Evolutionary conservation across 2,797 vertebrate species (phyloP), one percentile per base, ranked within the genome.

Genomic region (Mustela erminea): DNA sequence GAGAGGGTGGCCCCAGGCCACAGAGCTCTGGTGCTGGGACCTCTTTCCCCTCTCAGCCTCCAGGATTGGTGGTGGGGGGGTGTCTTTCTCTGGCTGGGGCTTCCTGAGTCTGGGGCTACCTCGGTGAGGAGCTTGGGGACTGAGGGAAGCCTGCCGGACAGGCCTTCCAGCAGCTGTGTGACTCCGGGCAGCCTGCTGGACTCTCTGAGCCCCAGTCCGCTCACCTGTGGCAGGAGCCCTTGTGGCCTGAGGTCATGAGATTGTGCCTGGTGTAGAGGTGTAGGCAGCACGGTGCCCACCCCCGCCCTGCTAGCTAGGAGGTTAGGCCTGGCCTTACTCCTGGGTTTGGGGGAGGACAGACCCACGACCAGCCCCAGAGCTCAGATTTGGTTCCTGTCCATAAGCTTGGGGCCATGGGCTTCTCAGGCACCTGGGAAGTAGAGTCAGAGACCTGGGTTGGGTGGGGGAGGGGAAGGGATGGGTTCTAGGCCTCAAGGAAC

Each of bases 101-200:
- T 80, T 64, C 70, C 46, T 29, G 43, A 62, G 54, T 43, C n/a
- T 1, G 20, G n/a, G 58, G 72, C 6, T 60, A 32, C 58, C 49
- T 66, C 18, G 12, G 49, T 14, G 41, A 83, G 83, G 75, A 58
- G 58, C 77, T 54, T 29, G 66, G 66, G 38, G 32, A 15, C 49
- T 0, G 32, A 52, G 75, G 38, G 32, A 72, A 29, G 3, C 11
- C 17, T 1, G 7, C 5, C 21, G 2, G 7, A 78, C 2, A 1
- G 62, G 64, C 6, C 49, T 56, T 74, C 17, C n/a, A 7, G 18
- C 13, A 29, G 38, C 87, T 17, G 2, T 70, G 62, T 4, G 84
- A 11, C 21, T 9, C 35, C 1, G 0, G 20, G 27, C 3, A 1
- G 86, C 38, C 52, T 20, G 64, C 58, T 1, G 0, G n/a, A 5